Conservation (phyloP, 2,797 vertebrate genomes). For the Alosa sapidissima region DNA sequence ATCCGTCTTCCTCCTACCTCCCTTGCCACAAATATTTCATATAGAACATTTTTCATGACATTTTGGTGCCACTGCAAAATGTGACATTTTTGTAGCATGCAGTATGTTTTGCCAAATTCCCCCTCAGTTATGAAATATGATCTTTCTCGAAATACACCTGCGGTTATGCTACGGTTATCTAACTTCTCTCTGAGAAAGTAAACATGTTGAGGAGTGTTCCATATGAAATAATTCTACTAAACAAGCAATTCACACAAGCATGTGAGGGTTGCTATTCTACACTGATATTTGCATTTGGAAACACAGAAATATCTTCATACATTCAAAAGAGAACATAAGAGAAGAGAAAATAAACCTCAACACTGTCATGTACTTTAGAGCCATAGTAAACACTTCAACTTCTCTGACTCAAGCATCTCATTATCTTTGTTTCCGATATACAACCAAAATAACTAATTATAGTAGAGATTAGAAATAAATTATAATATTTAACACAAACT, state of each 20-base stretch:
- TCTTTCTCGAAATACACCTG: neutral
- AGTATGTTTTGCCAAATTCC: neutral
- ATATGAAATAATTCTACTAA: neutral
- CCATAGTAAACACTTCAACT: neutral
- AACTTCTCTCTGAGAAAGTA: neutral
- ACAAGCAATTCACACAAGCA: neutral
- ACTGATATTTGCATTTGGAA: neutral
- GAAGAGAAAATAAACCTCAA: no score
- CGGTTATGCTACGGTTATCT: neutral
- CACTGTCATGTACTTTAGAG: neutral
- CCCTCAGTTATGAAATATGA: neutral
- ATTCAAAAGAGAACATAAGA: neutral
- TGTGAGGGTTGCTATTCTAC: neutral
- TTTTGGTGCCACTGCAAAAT: slow-evolving; percentile 57
- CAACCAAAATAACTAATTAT: no score
- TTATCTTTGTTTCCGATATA: no score
- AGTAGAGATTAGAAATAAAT: no score
- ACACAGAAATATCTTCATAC: neutral
- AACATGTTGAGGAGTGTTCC: neutral
- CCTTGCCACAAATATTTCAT: slow-evolving; percentile 29
- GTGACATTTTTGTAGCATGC: slow-evolving; percentile 37
- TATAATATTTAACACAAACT: no score
- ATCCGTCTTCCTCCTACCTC: slow-evolving; percentile 58
- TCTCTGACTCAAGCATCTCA: neutral
- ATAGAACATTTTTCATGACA: slow-evolving; percentile 48